Evolutionary conservation across 2,888 invertebrate species (phyloP).

Genomic region (Leptinotarsa rubiginosa): DNA sequence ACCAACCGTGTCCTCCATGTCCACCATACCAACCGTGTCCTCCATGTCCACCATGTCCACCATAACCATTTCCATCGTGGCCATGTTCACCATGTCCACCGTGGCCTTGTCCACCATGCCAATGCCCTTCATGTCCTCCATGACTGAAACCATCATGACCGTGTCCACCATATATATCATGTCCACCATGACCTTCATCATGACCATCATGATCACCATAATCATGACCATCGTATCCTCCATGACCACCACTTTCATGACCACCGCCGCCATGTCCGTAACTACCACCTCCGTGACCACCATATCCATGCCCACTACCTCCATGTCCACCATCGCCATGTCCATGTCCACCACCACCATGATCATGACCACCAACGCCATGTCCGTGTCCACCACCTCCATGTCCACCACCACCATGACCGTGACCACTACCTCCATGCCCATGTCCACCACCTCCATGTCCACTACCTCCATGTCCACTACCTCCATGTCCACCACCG

Average conservation of each 20-base stretch:
- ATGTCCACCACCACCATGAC: not conserved
- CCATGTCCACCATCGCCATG: not conserved
- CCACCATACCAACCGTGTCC: conserved; percentile 32
- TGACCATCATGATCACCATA: conserved; percentile 50
- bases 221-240: conserved; percentile 44
- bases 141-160: conserved; percentile 62
- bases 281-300: not conserved
- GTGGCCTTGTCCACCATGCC: conserved; percentile 52
- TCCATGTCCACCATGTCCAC: conserved; percentile 38
- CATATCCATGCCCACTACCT: not conserved
- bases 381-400: not conserved
- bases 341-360: not conserved
- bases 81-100: conserved; percentile 50
- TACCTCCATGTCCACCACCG: not conserved
- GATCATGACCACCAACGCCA: not conserved
- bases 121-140: conserved; percentile 57
- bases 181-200: conserved; percentile 39
- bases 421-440: conserved; percentile 25
- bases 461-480: no score
- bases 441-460: conserved; percentile 32
- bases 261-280: not conserved
- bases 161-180: conserved; percentile 56
- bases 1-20: conserved; percentile 52
- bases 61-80: conserved; percentile 50
- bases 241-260: conserved; percentile 27